Evolutionary conservation across 1,140 invertebrate genomes (phyloP), one percentile per base, ranked within the genome.

Genomic region (Cylas formicarius): DNA sequence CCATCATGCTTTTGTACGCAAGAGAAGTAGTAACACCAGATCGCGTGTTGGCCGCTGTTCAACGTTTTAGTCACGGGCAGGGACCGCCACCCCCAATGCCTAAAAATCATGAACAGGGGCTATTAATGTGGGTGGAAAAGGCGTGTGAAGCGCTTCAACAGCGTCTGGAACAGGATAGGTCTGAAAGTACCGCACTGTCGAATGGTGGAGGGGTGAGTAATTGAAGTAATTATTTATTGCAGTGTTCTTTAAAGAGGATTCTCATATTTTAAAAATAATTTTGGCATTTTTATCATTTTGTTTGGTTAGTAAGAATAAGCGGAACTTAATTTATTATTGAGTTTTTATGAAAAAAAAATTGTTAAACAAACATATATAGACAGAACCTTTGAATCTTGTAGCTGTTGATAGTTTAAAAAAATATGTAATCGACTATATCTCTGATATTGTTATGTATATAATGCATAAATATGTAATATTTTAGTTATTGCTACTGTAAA

Each of bases 1-100:
- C 89, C 53, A 75, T 98, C 64, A 97, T 99, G 93, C 77, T 80
- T 56, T 77, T 97, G 48, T 96, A 96, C 71, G 84, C 91, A 50
- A 85, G 87, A 60, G 90, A 97, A 71, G 86, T 95, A 44, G 84
- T 94, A 46, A 91, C 88, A 13, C 75, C 84, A 23, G 92, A 97
- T 55, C 76, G 88, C 36, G 84, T 96, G 19, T 74, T 84, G 17
- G 81, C 89, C 41, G 89, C 92, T 34, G 84, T 94, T 37, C 76
- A 81, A 56, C 72, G 86, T 45, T 88, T 82, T 65, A 73, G 68
- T 35, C 62, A 65, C 9, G 63, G 60, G 11, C 58, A 56, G 48
- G 51, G 67, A 67, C 59, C 72, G 61, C 56, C 67, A 60, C 57
- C 70, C 35, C 58, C 73, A 66, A 61, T 70, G 62, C 81, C 88